A percentile compares a stretch with the other conserved stretches of the same genome.
Evolutionary conservation across 1,140 invertebrate species (phyloP).

Genomic region (Conus betulinus): DNA sequence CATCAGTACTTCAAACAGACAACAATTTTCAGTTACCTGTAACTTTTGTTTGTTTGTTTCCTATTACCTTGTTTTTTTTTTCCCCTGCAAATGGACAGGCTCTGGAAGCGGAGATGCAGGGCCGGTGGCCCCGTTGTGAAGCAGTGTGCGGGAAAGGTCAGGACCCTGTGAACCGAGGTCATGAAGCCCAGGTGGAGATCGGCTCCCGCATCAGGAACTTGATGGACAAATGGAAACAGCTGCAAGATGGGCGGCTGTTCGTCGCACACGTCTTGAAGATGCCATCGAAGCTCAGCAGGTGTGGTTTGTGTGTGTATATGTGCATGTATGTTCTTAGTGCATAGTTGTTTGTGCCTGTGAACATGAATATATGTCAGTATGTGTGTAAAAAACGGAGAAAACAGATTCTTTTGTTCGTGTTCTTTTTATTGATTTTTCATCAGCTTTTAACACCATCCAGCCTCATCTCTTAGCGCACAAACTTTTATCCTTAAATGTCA

Average conservation of each 20-base stretch:
- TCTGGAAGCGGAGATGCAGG: slow-evolving; percentile 93
- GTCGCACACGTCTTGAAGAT: slow-evolving; percentile 92
- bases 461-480: too few species aligned
- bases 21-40: too few species aligned
- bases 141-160: slow-evolving; percentile 85
- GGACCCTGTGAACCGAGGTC: slow-evolving; percentile 88
- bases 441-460: too few species aligned
- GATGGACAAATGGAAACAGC: slow-evolving; percentile 88
- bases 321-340: neutral
- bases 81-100: slow-evolving; percentile 69
- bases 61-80: too few species aligned
- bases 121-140: slow-evolving; percentile 86
- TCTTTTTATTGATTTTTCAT: too few species aligned
- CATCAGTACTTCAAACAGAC: too few species aligned
- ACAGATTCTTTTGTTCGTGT: too few species aligned
- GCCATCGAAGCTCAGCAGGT: slow-evolving; percentile 94
- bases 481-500: too few species aligned
- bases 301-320: slow-evolving; percentile 2
- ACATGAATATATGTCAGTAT: neutral
- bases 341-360: neutral
- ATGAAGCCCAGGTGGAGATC: slow-evolving; percentile 82
- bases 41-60: too few species aligned
- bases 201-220: slow-evolving; percentile 84
- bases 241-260: slow-evolving; percentile 87
- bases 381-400: slow-evolving; percentile 4